Evolutionary conservation across 2,797 vertebrate species (phyloP).

Genomic region (Esox lucius): DNA sequence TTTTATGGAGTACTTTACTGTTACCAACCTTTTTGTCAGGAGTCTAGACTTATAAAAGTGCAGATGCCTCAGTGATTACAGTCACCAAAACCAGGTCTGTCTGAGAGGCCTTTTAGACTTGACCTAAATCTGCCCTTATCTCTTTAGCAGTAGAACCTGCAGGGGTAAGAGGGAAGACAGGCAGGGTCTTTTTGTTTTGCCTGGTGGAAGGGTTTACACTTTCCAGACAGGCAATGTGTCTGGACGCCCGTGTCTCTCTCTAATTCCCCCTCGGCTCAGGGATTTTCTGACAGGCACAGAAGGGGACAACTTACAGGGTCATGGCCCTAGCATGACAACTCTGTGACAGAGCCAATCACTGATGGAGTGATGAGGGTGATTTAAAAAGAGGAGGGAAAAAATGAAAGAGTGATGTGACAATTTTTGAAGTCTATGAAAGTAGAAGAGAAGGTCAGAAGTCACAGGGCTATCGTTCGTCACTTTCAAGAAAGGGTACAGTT

Average conservation of each 20-base stretch:
- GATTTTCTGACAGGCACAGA: conserved; percentile 60
- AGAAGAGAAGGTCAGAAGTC: conserved; percentile 41
- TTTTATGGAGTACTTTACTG: no score
- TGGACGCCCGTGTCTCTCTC: conserved; percentile 39
- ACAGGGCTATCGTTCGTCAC: conserved; percentile 34
- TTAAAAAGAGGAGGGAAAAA: conserved; percentile 53
- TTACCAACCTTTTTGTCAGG: conserved; percentile 47
- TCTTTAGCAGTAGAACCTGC: conserved; percentile 44
- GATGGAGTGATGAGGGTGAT: conserved; percentile 54
- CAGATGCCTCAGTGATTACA: conserved; percentile 36
- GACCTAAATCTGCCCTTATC: conserved; percentile 21
- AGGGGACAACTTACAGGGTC: conserved; percentile 43
- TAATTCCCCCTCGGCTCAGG: conserved; percentile 48
- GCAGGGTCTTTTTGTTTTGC: conserved; percentile 54
- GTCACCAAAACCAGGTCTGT: conserved; percentile 45
- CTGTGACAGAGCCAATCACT: conserved; percentile 50
- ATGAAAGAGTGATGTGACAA: conserved; percentile 30
- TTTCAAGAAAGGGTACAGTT: conserved; percentile 31
- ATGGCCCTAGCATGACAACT: conserved; percentile 45
- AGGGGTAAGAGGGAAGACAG: conserved; percentile 31
- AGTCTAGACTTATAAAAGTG: conserved; percentile 24
- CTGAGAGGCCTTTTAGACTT: conserved; percentile 42
- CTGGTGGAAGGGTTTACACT: conserved; percentile 21
- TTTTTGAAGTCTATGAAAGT: conserved; percentile 37
- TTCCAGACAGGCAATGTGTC: conserved; percentile 38